phyloP scores from a whole-genome alignment of 2,888 invertebrate species.

The Elgonia sp. region DNA sequence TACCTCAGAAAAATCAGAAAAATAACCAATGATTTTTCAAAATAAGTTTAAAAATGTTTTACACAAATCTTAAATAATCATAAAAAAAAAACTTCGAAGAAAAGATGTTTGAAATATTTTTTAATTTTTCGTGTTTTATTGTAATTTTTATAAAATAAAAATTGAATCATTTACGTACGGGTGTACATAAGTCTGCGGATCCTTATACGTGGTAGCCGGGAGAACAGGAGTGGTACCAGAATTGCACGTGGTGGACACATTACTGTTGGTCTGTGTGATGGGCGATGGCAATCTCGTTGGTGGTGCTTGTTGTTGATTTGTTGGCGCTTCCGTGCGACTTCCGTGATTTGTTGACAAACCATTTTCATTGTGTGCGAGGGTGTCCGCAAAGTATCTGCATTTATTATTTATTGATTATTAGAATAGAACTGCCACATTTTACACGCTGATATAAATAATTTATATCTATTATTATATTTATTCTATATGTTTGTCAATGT shows the following conservation, averaged over 20 bases:
- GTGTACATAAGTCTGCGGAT: conserved; percentile 85
- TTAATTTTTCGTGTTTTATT: too few relatives aligned
- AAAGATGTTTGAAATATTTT: too few relatives aligned
- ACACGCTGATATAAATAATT: too few relatives aligned
- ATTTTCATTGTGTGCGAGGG: conserved; percentile 87
- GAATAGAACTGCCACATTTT: too few relatives aligned
- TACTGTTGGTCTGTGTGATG: conserved; percentile 82
- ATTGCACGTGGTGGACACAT: conserved; percentile 82
- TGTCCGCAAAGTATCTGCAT: conserved; percentile 88
- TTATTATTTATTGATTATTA: neutral
- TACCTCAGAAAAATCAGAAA: too few relatives aligned
- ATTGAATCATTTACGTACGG: conserved; percentile 82
- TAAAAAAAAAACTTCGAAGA: too few relatives aligned
- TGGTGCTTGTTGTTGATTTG: conserved; percentile 79
- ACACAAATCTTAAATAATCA: too few relatives aligned
- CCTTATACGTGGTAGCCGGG: conserved; percentile 83
- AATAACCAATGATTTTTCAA: too few relatives aligned
- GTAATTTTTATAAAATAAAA: too few relatives aligned
- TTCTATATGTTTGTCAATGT: too few relatives aligned
- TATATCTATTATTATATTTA: too few relatives aligned
- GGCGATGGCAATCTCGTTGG: conserved; percentile 79
- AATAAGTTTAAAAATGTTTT: too few relatives aligned
- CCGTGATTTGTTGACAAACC: conserved; percentile 83
- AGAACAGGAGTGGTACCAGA: conserved; percentile 83
- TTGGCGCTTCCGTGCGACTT: conserved; percentile 81